Evolutionary conservation across 2,888 invertebrate species (phyloP), one percentile per base, ranked within the genome.

Genomic region (Conops quadrifasciatus): DNA sequence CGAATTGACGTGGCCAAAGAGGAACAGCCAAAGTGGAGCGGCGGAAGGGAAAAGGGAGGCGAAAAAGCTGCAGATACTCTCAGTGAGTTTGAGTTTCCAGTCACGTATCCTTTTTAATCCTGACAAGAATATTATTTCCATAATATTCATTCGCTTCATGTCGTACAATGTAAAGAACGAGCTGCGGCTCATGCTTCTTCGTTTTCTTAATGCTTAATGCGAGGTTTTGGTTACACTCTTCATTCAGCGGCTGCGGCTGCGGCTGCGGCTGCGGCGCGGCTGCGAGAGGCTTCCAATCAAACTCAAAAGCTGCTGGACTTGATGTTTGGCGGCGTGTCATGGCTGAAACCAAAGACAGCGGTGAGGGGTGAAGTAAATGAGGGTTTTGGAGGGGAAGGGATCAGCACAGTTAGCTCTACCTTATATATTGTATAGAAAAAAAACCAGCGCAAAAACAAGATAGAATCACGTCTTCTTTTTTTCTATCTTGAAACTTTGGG

Each of bases 51-150:
- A 60, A 56, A 47, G 47, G 19, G 47, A 60, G 15, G 59, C 11
- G 36, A 43, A 15, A 21, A 36, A 59, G 19, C 58, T 67, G 62
- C 60, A 62, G 62, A 62, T 62, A 68, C 49, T 51, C 59, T 53
- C 79, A 79, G 80, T 82, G 78, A 78, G 78, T 80, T 83, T 83
- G 79, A 82, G 80, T 84, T 85, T 81, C 84, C 72, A 82, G 82
- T 84, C 84, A 85, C 84, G 84, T 84, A 79, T 81, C 80, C 84
- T 83, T 85, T 85, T 85, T 84, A 85, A 85, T 85, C 85, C 84
- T 85, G 84, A 85, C 84, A 84, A 81, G 85, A 85, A 85, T 85
- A 85, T 83, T 81, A 81, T 83, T 82, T 81, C 79, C 81, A 83
- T 81, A 79, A 80, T 83, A 82, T 74, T 74, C 74, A 11, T 21